phyloP scores from a whole-genome alignment of 1,140 invertebrate genomes.

The Halictus rubicundus region DNA sequence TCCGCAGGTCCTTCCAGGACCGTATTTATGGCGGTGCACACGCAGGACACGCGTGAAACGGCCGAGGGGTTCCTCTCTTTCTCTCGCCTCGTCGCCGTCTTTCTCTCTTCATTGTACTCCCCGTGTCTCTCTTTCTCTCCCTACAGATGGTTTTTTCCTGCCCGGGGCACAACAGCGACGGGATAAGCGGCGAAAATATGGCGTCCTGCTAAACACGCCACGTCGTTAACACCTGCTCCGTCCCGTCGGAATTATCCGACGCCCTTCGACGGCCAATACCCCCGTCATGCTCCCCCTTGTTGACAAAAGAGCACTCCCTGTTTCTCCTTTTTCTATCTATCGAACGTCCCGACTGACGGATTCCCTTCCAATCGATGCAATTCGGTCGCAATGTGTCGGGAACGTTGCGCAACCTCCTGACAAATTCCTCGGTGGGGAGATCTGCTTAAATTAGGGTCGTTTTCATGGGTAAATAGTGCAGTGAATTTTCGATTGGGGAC shows the following conservation, averaged over 20 bases:
- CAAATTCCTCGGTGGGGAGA: too few species aligned
- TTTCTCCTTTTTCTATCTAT: not conserved
- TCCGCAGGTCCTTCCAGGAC: conserved; percentile 21
- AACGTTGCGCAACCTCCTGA: too few species aligned
- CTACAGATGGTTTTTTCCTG: conserved; percentile 21
- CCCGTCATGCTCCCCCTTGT: conserved; percentile 34
- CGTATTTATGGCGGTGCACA: conserved; percentile 72
- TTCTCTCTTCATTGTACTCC: not conserved
- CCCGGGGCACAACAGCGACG: conserved; percentile 23
- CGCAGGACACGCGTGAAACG: conserved; percentile 64
- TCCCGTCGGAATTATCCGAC: conserved; percentile 67
- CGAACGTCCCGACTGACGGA: not conserved
- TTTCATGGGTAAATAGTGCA: too few species aligned
- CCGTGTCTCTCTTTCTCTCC: not conserved
- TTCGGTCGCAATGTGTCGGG: not conserved
- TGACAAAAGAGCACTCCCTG: conserved; percentile 42
- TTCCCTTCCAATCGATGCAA: not conserved
- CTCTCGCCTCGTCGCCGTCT: not conserved
- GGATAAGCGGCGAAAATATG: conserved; percentile 68
- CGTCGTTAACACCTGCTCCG: conserved; percentile 76
- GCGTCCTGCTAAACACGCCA: conserved; percentile 58
- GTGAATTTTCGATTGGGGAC: too few species aligned
- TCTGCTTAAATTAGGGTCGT: too few species aligned
- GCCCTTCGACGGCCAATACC: conserved; percentile 43
- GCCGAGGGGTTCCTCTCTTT: conserved; percentile 4